phyloP scores from a whole-genome alignment of 2,888 invertebrate species.

The Torymus auratus region DNA sequence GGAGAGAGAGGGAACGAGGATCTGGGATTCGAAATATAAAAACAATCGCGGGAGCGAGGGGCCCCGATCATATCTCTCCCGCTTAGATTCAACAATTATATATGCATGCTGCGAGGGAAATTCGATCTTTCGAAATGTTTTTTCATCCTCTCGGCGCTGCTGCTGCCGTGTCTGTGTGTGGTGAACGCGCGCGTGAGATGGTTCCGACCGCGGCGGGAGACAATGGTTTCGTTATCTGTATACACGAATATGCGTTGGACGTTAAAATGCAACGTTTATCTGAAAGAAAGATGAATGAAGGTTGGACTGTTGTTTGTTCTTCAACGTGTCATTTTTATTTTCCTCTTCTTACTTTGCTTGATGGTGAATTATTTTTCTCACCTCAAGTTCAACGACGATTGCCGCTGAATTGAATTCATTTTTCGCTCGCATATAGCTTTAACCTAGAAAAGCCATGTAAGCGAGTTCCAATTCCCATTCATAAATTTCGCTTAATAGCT shows the following conservation, averaged over 20 bases:
- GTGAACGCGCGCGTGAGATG: no score
- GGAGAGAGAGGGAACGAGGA: background rate
- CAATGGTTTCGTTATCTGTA: conserved; percentile 40
- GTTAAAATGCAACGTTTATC: conserved; percentile 42
- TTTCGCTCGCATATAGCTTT: background rate
- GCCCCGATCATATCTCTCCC: conserved; percentile 51
- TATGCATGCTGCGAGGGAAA: conserved; percentile 52
- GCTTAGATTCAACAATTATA: conserved; percentile 51
- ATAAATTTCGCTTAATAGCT: background rate
- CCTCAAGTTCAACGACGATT: background rate
- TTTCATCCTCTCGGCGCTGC: conserved; percentile 5
- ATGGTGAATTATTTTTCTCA: conserved; percentile 12
- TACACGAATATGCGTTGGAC: conserved; percentile 17
- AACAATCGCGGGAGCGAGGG: conserved; percentile 35
- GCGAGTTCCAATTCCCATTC: background rate
- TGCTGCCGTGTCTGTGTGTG: background rate
- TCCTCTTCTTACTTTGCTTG: background rate
- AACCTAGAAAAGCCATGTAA: background rate
- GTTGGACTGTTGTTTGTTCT: conserved; percentile 3
- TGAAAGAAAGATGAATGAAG: conserved; percentile 42
- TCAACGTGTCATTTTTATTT: background rate
- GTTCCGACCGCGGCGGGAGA: background rate
- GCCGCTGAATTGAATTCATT: background rate
- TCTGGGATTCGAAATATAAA: conserved; percentile 3
- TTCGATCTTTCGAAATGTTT: conserved; percentile 52